Evolutionary conservation across 2,113 vertebrate genomes (phyloP).

Genomic region (Miniopterus natalensis): DNA sequence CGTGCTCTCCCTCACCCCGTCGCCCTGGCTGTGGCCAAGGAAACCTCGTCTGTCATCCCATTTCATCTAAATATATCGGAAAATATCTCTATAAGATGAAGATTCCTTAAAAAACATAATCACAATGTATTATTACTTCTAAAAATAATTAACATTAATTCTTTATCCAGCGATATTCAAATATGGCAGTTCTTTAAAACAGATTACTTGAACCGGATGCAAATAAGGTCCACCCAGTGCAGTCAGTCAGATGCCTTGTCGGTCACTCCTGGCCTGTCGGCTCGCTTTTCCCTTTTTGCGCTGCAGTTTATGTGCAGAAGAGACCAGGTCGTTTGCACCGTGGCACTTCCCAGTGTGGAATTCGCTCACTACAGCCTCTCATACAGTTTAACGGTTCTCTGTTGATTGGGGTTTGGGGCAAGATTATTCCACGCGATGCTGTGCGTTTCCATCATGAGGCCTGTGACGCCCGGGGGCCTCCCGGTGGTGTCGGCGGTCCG

Average conservation of each 20-base stretch:
- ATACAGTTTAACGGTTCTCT: neutral
- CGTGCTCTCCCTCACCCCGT: neutral
- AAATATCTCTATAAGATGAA: neutral
- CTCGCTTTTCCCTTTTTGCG: neutral
- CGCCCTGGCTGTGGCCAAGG: neutral
- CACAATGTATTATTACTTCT: neutral
- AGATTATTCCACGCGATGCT: neutral
- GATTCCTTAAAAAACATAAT: neutral
- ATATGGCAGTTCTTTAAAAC: neutral
- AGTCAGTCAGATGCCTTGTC: neutral
- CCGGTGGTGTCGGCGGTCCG: too few species aligned
- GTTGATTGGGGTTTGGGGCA: neutral
- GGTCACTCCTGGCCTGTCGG: neutral
- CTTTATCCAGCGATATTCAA: neutral
- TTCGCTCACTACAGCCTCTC: neutral
- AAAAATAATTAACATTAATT: neutral
- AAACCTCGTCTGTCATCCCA: neutral
- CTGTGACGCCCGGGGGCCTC: too few species aligned
- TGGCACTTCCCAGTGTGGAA: neutral
- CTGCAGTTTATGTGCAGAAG: neutral
- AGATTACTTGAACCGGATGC: neutral
- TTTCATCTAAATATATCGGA: neutral
- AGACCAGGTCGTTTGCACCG: neutral
- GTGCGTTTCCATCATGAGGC: neutral
- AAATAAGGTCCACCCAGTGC: neutral